Evolutionary conservation across 2,888 invertebrate genomes (phyloP).

Genomic region (Tetropium fuscum): DNA sequence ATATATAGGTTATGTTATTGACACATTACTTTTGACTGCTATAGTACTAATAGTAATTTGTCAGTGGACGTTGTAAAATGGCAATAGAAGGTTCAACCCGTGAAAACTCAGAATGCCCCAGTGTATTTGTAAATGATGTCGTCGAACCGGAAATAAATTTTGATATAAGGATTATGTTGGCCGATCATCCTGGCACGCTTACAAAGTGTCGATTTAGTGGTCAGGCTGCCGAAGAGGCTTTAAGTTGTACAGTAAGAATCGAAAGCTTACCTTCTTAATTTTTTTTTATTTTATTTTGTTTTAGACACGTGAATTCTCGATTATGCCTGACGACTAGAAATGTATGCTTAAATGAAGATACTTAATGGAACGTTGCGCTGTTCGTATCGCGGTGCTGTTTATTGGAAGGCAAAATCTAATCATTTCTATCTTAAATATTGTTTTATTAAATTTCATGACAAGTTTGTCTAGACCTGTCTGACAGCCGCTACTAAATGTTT

Average conservation of each 20-base stretch:
- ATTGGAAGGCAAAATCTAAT: constrained; percentile 55
- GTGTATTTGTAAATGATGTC: constrained; percentile 53
- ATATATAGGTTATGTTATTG: no score
- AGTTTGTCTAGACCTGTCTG: no score
- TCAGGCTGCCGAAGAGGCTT: constrained; percentile 70
- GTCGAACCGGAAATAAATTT: constrained; percentile 64
- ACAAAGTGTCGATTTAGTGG: constrained; percentile 70
- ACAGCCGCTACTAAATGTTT: no score
- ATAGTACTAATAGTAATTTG: constrained; percentile 28
- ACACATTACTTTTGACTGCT: no score
- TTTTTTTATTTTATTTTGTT: no score
- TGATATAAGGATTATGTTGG: constrained; percentile 73
- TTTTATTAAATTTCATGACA: no score
- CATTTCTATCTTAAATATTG: constrained; percentile 61
- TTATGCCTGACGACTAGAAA: constrained; percentile 68
- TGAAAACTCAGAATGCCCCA: constrained; percentile 61
- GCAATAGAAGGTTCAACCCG: constrained; percentile 53
- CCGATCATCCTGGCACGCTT: constrained; percentile 79
- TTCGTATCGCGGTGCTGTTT: constrained; percentile 66
- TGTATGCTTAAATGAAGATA: constrained; percentile 73
- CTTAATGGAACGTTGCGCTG: constrained; percentile 74
- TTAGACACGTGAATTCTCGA: constrained; percentile 69
- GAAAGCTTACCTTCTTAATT: no score
- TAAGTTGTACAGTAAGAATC: constrained; percentile 71
- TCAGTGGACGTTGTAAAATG: constrained; percentile 56